Base-by-base conservation (phyloP, 2,888 invertebrate species). In the Buathra laborator region DNA sequence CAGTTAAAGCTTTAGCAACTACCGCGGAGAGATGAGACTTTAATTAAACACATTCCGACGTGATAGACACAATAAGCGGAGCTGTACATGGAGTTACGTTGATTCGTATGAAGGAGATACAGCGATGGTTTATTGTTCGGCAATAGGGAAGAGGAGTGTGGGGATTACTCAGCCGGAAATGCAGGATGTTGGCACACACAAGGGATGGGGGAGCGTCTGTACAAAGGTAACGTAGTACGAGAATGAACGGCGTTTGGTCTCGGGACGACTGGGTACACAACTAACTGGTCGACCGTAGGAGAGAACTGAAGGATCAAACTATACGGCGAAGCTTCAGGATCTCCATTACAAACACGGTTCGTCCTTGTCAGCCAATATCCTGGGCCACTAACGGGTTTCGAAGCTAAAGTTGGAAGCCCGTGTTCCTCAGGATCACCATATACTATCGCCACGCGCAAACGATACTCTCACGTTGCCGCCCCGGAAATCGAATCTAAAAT, bases 281-380 rank as follows among this genome's bases (percentile, higher is more conserved):
- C 81, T 85, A 77, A 83, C 77, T 83, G 81, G 75, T 56, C 80
- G 68, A 62, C 74, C 70, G 62, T 68, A 67, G 59, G 46, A 67
- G 67, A 59, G 81, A 82, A 81, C 79, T 67, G 70, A 85, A 87
- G 83, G 86, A 85, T 87, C 87, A 87, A 87, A 86, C 85, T 87
- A 83, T 83, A 86, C 83, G 56, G 46, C 80, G 79, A 44, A 78
- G 80, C 83, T 59, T 78, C 78, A 72, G 85, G 86, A 87, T 87
- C 86, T 87, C 86, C 86, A 87, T 87, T 86, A 86, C 87, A 87
- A 87, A 86, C 87, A 85, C 81, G 83, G 83, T 81, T 81, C 83
- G 87, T 87, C 82, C 85, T 87, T 87, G 86, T 82, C 86, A 85
- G 87, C 87, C 87, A 87, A 87, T 87, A 87, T 86, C 86, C 86